phyloP scores from a whole-genome alignment of 2,888 invertebrate species.

The Drosophila nigritarsus region DNA sequence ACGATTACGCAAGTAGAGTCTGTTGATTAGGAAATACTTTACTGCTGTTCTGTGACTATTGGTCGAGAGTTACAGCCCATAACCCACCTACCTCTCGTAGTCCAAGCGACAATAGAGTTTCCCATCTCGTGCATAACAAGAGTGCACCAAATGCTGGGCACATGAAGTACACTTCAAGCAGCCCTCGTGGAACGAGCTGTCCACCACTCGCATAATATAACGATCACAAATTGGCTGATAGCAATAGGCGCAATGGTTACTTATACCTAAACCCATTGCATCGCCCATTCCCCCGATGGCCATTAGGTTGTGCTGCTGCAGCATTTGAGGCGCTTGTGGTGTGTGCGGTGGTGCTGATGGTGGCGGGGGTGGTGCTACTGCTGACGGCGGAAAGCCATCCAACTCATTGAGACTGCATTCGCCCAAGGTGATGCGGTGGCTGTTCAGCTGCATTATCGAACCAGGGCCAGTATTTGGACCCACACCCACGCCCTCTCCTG shows the following conservation, averaged over 20 bases:
- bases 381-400: slow-evolving; percentile 53
- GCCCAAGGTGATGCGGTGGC: slow-evolving; percentile 72
- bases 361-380: slow-evolving; percentile 34
- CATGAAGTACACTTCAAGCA: slow-evolving; percentile 92
- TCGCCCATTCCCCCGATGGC: slow-evolving; percentile 29
- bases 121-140: slow-evolving; percentile 91
- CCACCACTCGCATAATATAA: slow-evolving; percentile 91
- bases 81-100: slow-evolving; percentile 89
- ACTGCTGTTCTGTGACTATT: neutral
- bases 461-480: slow-evolving; percentile 57
- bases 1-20: slow-evolving; percentile 89
- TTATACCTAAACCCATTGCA: slow-evolving; percentile 11
- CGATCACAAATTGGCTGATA: slow-evolving; percentile 90
- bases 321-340: slow-evolving; percentile 68
- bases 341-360: slow-evolving; percentile 49
- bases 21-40: slow-evolving; percentile 75
- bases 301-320: slow-evolving; percentile 47
- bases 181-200: slow-evolving; percentile 90
- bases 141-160: slow-evolving; percentile 89
- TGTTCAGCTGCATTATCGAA: slow-evolving; percentile 55
- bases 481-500: slow-evolving; percentile 30
- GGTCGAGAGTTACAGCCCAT: neutral
- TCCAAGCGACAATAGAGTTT: slow-evolving; percentile 92
- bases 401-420: slow-evolving; percentile 79
- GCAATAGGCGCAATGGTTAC: slow-evolving; percentile 88